Evolutionary conservation across 1,140 invertebrate species (phyloP).

Genomic region (Stenopsyche tienmushanensis): DNA sequence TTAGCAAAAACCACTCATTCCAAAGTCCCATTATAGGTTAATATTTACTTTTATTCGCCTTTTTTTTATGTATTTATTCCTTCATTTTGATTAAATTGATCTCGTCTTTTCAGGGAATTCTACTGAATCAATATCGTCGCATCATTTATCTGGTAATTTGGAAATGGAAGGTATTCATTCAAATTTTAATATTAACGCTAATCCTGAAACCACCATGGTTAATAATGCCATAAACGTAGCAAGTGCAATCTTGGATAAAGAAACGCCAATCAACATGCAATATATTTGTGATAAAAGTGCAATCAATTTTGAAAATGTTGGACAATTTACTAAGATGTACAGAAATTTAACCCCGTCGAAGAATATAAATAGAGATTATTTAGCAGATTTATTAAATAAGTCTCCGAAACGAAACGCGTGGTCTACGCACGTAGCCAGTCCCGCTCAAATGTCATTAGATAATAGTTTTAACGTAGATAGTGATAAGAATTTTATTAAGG

Average conservation of each 20-base stretch:
- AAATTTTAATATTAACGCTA: slow-evolving; percentile 2
- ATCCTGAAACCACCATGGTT: neutral
- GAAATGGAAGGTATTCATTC: slow-evolving; percentile 7
- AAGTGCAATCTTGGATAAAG: no score
- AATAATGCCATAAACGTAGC: neutral
- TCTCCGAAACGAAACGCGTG: neutral
- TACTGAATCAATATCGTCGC: neutral
- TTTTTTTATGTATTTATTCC: neutral
- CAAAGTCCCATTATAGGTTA: slow-evolving; percentile 29
- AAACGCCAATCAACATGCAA: neutral
- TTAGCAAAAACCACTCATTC: slow-evolving; percentile 45
- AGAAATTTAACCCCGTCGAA: slow-evolving; percentile 35
- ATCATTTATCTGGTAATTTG: neutral
- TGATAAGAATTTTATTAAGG: slow-evolving; percentile 18
- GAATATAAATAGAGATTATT: slow-evolving; percentile 3
- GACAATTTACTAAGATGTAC: slow-evolving; percentile 24
- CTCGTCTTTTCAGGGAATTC: slow-evolving; percentile 5
- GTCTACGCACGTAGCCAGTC: slow-evolving; percentile 39
- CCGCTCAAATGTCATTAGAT: slow-evolving; percentile 51
- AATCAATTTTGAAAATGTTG: slow-evolving; percentile 20
- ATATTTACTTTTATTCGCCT: neutral
- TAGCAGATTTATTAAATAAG: neutral
- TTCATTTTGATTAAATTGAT: neutral
- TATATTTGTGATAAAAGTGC: slow-evolving; percentile 29
- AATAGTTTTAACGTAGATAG: slow-evolving; percentile 47